Conservation (phyloP, 64 coral and sea anemone species). For the Stichodactyla mertensii region DNA sequence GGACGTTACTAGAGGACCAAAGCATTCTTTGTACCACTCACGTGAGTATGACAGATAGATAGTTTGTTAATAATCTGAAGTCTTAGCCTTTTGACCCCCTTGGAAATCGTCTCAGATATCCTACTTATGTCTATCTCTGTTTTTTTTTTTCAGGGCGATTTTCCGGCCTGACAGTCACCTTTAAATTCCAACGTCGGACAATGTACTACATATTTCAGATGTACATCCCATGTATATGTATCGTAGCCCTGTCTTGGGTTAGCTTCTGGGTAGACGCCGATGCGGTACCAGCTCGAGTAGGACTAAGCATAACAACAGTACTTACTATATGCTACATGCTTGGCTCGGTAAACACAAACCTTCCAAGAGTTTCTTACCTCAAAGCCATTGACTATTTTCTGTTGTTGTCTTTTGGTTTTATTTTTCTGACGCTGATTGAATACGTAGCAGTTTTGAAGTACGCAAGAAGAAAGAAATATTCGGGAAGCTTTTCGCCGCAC, state of each 20-base stretch:
- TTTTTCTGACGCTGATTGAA: constrained; percentile 89
- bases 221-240: constrained; percentile 91
- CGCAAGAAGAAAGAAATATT: constrained; percentile 70
- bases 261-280: constrained; percentile 95
- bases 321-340: constrained; percentile 94
- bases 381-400: constrained; percentile 93
- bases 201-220: constrained; percentile 96
- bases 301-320: constrained; percentile 92
- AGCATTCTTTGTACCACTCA: constrained; percentile 83
- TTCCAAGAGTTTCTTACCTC: constrained; percentile 84
- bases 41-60: constrained; percentile 35
- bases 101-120: no score
- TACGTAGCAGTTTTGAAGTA: constrained; percentile 81
- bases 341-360: constrained; percentile 82
- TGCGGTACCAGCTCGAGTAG: constrained; percentile 80
- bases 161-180: constrained; percentile 79
- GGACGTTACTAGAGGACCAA: constrained; percentile 50
- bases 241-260: constrained; percentile 87
- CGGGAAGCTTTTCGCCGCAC: constrained; percentile 59
- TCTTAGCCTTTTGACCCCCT: background rate
- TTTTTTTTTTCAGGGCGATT: constrained; percentile 54
- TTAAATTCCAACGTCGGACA: constrained; percentile 68
- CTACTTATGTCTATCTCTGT: no score
- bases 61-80: no score
- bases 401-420: constrained; percentile 79